Evolutionary conservation across 2,797 vertebrate genomes (phyloP), one percentile per base, ranked within the genome.

Genomic region (Okamejei kenojei): DNA sequence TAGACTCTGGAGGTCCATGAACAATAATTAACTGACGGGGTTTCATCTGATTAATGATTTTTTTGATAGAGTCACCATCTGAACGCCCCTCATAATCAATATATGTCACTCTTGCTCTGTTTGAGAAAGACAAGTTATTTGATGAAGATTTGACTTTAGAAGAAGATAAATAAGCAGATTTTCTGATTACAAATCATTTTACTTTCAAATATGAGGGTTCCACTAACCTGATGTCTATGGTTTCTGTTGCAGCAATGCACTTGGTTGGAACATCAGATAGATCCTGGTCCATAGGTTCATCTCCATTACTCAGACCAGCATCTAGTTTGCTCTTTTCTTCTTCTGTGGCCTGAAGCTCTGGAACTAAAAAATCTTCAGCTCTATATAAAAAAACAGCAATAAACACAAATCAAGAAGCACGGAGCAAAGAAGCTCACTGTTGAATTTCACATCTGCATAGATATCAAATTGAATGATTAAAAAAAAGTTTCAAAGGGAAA

Each of bases 31-130:
- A 95, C 95, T 99, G 98, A 19, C 99, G 96, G 45, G 99, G 99
- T 93, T 99, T 99, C 99, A 99, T 99, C 95, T 99, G 99, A 95
- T 99, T 99, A 94, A 99, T 99, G 90, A 99, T 99, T 96, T 99
- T 99, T 95, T 99, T 99, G 95, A 99, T 99, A 93, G 99, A 99
- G 95, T 99, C 99, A 0, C 99, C 99, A 21, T 99, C 99, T 2
- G 99, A 99, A 78, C 99, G 98, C 80, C 99, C 99, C 96, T 99
- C 99, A 1, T 99, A 99, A 96, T 99, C 99, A 93, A 99, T 99
- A 94, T 99, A 99, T 0, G 97, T 97, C 93, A 99, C 96, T 93
- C 98, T 97, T 58, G 98, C 98, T 96, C 99, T 99, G 95, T 71
- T 17, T n/a, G 71, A 6, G 17, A 26, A 80, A 26, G 61, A 21